A percentile compares a stretch with the other conserved stretches of the same genome.
Conservation (phyloP, 2,113 vertebrate species). For the Vidua chalybeata region DNA sequence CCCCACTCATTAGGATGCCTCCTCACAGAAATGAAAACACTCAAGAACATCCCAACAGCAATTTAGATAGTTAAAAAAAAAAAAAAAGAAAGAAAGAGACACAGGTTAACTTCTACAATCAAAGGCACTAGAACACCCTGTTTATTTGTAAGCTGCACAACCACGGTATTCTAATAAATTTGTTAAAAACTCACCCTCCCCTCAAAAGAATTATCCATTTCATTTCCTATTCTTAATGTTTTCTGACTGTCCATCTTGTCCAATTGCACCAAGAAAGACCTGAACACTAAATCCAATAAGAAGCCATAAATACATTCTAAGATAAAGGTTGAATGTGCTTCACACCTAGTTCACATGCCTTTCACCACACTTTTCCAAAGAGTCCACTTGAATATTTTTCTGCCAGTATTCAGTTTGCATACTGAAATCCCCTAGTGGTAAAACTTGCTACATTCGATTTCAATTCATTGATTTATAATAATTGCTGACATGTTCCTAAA, state of each 20-base stretch:
- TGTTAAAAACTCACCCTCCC: background rate
- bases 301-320: background rate
- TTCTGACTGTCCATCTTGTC: background rate
- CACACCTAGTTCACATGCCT: background rate
- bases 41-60: background rate
- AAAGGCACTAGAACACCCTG: background rate
- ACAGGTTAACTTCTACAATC: background rate
- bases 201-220: background rate
- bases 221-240: background rate
- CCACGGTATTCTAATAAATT: background rate
- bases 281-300: background rate
- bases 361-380: background rate
- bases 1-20: background rate
- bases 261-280: background rate
- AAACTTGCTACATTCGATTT: background rate
- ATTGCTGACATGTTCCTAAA: background rate
- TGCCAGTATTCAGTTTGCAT: background rate
- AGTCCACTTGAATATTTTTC: background rate
- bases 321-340: background rate
- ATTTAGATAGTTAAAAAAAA: background rate
- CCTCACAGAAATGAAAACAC: background rate
- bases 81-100: background rate
- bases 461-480: background rate
- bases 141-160: background rate
- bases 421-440: background rate